A percentile compares a stretch with the other conserved stretches of the same genome.
phyloP scores from a whole-genome alignment of 2,888 invertebrate genomes.

The Eupithecia subfuscata region DNA sequence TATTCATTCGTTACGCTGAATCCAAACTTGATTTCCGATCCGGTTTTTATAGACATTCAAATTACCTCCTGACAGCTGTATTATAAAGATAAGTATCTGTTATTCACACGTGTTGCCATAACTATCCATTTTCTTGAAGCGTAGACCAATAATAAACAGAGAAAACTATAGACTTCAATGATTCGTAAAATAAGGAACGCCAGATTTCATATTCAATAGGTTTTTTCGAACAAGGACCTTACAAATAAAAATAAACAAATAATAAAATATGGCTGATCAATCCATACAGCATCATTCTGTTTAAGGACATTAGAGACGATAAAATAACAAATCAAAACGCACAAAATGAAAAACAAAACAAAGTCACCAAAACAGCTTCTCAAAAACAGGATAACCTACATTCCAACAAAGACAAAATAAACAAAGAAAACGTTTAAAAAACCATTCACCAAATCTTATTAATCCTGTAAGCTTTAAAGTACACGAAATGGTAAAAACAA shows the following conservation, averaged over 20 bases:
- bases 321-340: background rate
- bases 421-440: constrained; percentile 19
- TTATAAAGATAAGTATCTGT: constrained; percentile 62
- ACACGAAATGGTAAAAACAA: constrained; percentile 47
- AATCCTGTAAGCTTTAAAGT: constrained; percentile 26
- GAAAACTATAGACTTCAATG: background rate
- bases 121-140: constrained; percentile 50
- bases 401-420: constrained; percentile 9
- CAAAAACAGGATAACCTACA: background rate
- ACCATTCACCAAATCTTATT: constrained; percentile 23
- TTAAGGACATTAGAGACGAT: too few relatives aligned
- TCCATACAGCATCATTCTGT: too few relatives aligned
- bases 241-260: too few relatives aligned
- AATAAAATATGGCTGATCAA: too few relatives aligned
- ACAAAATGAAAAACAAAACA: constrained; percentile 2
- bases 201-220: too few relatives aligned
- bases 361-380: background rate
- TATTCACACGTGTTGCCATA: constrained; percentile 57
- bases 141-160: constrained; percentile 33
- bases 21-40: constrained; percentile 37
- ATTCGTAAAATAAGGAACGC: too few relatives aligned
- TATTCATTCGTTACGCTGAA: constrained; percentile 24
- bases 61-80: constrained; percentile 60
- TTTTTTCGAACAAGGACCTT: too few relatives aligned
- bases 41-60: constrained; percentile 33